Evolutionary conservation across 2,797 vertebrate species (phyloP).

Genomic region (Champsocephalus gunnari): DNA sequence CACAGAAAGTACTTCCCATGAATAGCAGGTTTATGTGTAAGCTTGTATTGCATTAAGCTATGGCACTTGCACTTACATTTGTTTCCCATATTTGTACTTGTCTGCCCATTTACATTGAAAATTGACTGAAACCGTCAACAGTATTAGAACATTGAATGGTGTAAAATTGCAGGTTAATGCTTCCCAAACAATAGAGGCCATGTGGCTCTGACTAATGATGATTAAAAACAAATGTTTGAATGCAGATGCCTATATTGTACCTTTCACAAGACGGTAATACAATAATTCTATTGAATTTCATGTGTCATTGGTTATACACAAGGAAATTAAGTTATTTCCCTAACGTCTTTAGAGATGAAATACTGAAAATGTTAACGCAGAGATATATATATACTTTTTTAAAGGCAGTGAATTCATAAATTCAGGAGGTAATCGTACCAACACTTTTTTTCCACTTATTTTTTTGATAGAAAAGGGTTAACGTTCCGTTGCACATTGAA

Average conservation of each 20-base stretch:
- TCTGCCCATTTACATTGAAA: not conserved
- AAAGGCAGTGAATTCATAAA: no score
- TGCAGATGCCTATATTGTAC: constrained; percentile 10
- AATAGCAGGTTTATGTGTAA: not conserved
- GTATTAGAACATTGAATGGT: not conserved
- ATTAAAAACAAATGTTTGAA: constrained; percentile 27
- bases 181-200: constrained; percentile 3
- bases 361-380: not conserved
- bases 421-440: not conserved
- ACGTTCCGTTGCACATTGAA: not conserved
- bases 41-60: not conserved
- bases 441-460: no score
- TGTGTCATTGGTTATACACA: constrained; percentile 4
- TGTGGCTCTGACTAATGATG: constrained; percentile 30
- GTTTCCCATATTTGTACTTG: not conserved
- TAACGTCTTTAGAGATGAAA: constrained; percentile 3
- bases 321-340: not conserved
- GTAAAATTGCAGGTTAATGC: constrained; percentile 2
- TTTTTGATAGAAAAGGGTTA: not conserved
- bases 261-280: constrained; percentile 7
- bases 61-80: no score
- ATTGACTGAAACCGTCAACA: not conserved
- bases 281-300: constrained; percentile 28
- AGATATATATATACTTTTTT: not conserved
- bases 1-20: not conserved